These are phyloP conservation scores for Artemia franciscana DNA, from an alignment of 1,140 invertebrate species.

Conservation along the genomic window DNA sequence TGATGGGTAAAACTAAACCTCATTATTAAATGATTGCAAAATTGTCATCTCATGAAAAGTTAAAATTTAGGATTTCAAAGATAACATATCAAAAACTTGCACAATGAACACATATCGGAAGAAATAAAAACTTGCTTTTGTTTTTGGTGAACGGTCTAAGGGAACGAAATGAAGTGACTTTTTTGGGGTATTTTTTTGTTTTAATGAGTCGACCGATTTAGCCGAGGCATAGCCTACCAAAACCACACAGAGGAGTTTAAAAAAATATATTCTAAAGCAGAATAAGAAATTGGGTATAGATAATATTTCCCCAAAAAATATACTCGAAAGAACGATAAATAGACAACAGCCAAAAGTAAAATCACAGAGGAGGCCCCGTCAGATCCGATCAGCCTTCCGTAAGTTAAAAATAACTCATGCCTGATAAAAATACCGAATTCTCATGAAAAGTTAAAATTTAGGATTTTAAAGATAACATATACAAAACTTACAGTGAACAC, in stretches of 20 bases:
- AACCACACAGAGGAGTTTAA: not conserved
- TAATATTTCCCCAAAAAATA: no score
- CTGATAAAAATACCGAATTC: not conserved
- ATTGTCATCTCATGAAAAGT: not conserved
- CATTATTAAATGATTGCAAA: not conserved
- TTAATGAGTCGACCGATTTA: not conserved
- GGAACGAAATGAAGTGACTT: not conserved
- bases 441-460: not conserved
- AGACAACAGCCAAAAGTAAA: no score
- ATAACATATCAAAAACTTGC: not conserved
- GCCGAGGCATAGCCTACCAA: not conserved
- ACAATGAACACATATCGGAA: not conserved
- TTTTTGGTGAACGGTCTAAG: not conserved
- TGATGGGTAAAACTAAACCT: not conserved
- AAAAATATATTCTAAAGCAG: not conserved
- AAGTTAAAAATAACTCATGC: not conserved
- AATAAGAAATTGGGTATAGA: no score
- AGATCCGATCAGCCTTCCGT: no score
- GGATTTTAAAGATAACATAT: not conserved
- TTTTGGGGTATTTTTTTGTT: not conserved
- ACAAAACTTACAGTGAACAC: not conserved
- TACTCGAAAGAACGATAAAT: no score
- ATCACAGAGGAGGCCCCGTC: no score
- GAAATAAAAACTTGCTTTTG: not conserved
- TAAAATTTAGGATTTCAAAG: not conserved